Conservation (phyloP, 53 echinoderm and acorn worm genomes). For the Apostichopus leukothele region DNA sequence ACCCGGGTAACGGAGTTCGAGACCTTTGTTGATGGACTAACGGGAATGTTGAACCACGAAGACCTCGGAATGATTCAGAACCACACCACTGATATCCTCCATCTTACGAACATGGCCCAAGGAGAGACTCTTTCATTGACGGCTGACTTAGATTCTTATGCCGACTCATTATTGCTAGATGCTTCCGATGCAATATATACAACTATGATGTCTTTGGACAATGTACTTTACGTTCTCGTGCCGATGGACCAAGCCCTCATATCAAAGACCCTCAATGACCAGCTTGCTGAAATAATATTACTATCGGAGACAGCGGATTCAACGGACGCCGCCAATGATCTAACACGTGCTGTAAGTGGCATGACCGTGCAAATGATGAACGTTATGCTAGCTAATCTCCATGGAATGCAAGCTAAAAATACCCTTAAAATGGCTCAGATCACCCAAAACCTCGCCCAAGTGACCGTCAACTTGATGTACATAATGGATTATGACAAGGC, state of each 20-base stretch:
- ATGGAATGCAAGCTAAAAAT: constrained; percentile 71
- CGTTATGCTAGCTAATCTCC: constrained; percentile 67
- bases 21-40: constrained; percentile 28
- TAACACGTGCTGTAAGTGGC: constrained; percentile 51
- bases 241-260: constrained; percentile 52
- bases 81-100: constrained; percentile 49
- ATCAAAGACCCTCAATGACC: constrained; percentile 40
- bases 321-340: constrained; percentile 38
- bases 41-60: constrained; percentile 13
- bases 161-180: constrained; percentile 27
- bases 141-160: not conserved
- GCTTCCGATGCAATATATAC: constrained; percentile 36
- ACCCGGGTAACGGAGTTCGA: constrained; percentile 5
- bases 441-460: constrained; percentile 63
- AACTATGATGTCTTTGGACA: constrained; percentile 57
- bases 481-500: constrained; percentile 69
- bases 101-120: constrained; percentile 27
- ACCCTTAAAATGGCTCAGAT: constrained; percentile 71
- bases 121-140: constrained; percentile 23
- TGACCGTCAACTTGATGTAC: constrained; percentile 79
- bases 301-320: constrained; percentile 16
- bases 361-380: constrained; percentile 84
- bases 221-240: constrained; percentile 54
- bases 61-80: constrained; percentile 49
- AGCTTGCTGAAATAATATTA: constrained; percentile 54